Percentiles rank a stretch among this genome's conserved stretches.
Conservation (phyloP, 1,140 invertebrate genomes). For the Cotesia chilonis region DNA sequence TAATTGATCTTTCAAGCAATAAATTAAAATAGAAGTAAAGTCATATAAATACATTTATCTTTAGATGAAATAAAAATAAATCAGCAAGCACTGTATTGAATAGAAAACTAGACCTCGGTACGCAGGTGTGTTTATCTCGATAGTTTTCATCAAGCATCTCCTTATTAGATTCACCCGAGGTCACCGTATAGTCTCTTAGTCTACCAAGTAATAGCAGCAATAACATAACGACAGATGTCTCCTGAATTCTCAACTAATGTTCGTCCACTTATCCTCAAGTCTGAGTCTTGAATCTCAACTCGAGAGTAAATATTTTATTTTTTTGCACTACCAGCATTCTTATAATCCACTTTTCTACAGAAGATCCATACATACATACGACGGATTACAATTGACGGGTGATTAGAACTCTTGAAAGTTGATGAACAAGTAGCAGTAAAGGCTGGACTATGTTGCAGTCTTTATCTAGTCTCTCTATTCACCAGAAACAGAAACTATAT, state of each 20-base stretch:
- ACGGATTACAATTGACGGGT: slow-evolving; percentile 13
- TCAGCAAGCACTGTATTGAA: too few relatives aligned
- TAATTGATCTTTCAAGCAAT: too few relatives aligned
- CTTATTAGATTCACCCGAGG: slow-evolving; percentile 46
- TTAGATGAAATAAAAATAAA: not conserved
- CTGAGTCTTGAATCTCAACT: not conserved
- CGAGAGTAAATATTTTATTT: too few relatives aligned
- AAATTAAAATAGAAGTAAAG: too few relatives aligned
- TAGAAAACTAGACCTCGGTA: too few relatives aligned
- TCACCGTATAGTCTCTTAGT: slow-evolving; percentile 36
- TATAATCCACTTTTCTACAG: not conserved
- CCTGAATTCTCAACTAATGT: slow-evolving; percentile 11
- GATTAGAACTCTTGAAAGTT: slow-evolving; percentile 29
- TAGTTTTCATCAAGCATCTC: slow-evolving; percentile 30
- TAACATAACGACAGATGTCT: slow-evolving; percentile 31
- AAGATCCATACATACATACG: slow-evolving; percentile 9
- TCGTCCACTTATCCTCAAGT: not conserved
- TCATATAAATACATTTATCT: not conserved
- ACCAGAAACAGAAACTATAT: too few relatives aligned
- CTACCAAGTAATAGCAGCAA: slow-evolving; percentile 39
- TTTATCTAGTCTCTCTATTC: too few relatives aligned
- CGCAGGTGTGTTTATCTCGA: not conserved
- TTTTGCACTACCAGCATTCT: too few relatives aligned
- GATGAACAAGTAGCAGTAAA: slow-evolving; percentile 2
- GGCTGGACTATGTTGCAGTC: not conserved